These are phyloP conservation scores for Sarcophaga carnaria DNA, from an alignment of 2,888 invertebrate species.

Conservation along the genomic window DNA sequence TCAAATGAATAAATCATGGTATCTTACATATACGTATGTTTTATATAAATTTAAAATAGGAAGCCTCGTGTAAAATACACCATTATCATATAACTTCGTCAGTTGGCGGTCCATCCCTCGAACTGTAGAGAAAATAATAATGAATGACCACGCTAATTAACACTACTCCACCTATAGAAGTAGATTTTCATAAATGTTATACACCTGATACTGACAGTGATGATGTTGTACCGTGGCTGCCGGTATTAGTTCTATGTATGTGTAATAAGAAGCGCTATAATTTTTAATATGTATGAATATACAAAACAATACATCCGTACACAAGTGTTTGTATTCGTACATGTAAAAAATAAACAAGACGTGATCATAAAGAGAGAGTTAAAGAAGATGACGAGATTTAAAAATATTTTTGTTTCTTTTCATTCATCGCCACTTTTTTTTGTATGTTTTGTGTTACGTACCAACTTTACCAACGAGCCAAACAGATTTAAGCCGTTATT, in stretches of 20 bases:
- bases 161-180: background rate
- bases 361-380: conserved; percentile 14
- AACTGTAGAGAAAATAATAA: background rate
- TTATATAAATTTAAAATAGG: too few species aligned
- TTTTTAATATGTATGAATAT: background rate
- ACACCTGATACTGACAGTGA: conserved; percentile 15
- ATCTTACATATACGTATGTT: too few species aligned
- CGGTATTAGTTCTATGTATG: background rate
- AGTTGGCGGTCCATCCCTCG: too few species aligned
- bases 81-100: too few species aligned
- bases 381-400: conserved; percentile 21
- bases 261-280: background rate
- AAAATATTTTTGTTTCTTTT: conserved; percentile 1
- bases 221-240: background rate
- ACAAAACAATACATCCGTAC: background rate
- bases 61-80: too few species aligned
- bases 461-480: conserved; percentile 38
- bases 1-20: too few species aligned
- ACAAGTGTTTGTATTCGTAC: background rate
- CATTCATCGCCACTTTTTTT: background rate
- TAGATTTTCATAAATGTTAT: conserved; percentile 1
- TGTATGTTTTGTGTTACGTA: background rate
- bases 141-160: conserved; percentile 33
- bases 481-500: conserved; percentile 74
- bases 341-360: background rate